phyloP scores from a whole-genome alignment of 64 coral and sea anemone genomes.

The Actinia equina region DNA sequence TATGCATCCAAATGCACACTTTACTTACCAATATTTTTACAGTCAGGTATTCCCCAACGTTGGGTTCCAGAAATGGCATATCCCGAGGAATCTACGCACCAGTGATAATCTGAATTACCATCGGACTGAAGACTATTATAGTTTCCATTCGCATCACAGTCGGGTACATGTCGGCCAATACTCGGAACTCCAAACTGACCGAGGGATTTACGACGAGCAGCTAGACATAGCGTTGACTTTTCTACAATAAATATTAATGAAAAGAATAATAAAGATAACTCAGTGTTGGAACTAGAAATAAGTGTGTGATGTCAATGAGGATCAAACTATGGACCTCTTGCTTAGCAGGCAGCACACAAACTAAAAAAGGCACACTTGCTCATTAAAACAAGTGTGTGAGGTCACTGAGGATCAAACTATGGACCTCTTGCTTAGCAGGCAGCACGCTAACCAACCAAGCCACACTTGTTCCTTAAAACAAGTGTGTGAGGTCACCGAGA shows the following conservation, averaged over 20 bases:
- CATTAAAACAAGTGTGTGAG: neutral
- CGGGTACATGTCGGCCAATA: slow-evolving; percentile 50
- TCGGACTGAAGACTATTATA: slow-evolving; percentile 30
- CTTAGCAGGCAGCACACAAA: no score
- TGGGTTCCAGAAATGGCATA: slow-evolving; percentile 48
- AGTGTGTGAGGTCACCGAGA: neutral
- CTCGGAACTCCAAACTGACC: slow-evolving; percentile 37
- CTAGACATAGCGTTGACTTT: slow-evolving; percentile 11
- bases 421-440: neutral
- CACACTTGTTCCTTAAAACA: neutral
- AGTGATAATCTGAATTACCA: slow-evolving; percentile 38
- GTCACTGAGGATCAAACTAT: neutral
- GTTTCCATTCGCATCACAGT: slow-evolving; percentile 31
- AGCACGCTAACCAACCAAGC: neutral
- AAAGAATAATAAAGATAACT: no score
- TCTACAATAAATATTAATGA: neutral
- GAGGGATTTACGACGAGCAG: slow-evolving; percentile 39
- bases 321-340: no score
- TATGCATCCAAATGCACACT: neutral
- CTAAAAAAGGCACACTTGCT: no score
- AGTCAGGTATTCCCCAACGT: slow-evolving; percentile 36
- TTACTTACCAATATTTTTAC: neutral
- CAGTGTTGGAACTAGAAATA: no score
- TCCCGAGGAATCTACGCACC: slow-evolving; percentile 39
- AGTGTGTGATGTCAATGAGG: no score